Percentiles rank a stretch among this genome's conserved stretches.
These are phyloP conservation scores for Dolichoris vasculosae DNA, from an alignment of 1,140 invertebrate genomes.

Conservation along the genomic window DNA sequence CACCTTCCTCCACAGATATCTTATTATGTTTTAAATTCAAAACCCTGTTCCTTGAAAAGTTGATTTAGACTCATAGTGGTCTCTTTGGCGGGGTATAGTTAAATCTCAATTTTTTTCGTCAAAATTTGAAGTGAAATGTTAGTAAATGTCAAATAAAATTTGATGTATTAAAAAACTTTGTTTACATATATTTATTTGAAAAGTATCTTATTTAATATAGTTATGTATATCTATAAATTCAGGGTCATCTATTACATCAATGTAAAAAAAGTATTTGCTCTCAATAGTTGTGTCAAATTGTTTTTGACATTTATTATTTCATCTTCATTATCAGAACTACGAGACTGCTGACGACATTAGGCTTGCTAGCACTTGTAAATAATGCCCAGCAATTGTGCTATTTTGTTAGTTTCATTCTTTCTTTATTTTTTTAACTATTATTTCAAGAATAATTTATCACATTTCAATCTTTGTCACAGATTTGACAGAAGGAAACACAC, in stretches of 20 bases:
- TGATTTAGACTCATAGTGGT: conserved; percentile 68
- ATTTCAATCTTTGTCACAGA: conserved; percentile 74
- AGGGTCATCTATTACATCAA: conserved; percentile 33
- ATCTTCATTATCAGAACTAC: conserved; percentile 62
- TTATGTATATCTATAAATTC: conserved; percentile 48
- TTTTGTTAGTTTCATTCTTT: conserved; percentile 64
- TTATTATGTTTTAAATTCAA: conserved; percentile 60
- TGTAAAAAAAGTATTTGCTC: conserved; percentile 49
- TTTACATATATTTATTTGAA: conserved; percentile 32
- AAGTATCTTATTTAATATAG: conserved; percentile 38
- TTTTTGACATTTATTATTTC: conserved; percentile 57
- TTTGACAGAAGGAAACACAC: conserved; percentile 69
- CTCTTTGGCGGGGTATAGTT: conserved; percentile 65
- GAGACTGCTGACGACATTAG: conserved; percentile 68
- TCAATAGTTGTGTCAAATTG: conserved; percentile 45
- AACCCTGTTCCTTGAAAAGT: conserved; percentile 67
- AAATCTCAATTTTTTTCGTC: conserved; percentile 68
- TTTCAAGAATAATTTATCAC: conserved; percentile 74
- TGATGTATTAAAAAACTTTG: conserved; percentile 33
- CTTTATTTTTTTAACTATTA: conserved; percentile 69
- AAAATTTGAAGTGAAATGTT: conserved; percentile 63
- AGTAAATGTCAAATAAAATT: conserved; percentile 50
- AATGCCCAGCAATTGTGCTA: conserved; percentile 74
- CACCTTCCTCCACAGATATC: conserved; percentile 34
- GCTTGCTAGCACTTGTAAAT: conserved; percentile 75